phyloP scores from a whole-genome alignment of 2,113 vertebrate species.

The Alethe diademata region DNA sequence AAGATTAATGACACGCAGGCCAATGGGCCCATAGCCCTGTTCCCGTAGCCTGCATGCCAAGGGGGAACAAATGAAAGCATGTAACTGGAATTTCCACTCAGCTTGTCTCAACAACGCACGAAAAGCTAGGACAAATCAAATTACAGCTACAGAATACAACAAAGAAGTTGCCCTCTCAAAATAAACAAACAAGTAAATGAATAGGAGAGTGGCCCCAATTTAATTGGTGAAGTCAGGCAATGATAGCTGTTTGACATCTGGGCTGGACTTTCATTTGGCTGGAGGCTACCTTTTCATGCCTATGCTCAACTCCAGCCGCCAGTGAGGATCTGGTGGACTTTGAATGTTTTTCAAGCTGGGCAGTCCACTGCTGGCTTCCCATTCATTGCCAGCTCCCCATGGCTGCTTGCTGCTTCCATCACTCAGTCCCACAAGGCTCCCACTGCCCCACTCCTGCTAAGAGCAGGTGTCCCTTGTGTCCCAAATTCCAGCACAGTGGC shows the following conservation, averaged over 20 bases:
- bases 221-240: neutral
- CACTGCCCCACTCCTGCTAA: neutral
- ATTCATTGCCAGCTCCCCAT: rapidly evolving
- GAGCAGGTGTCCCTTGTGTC: neutral
- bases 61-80: constrained; percentile 53
- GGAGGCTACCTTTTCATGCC: neutral
- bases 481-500: neutral
- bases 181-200: constrained; percentile 29
- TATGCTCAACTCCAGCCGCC: neutral
- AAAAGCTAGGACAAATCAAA: constrained; percentile 42
- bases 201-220: neutral
- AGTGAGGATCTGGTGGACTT: neutral
- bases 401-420: neutral
- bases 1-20: constrained; percentile 48
- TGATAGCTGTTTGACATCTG: neutral
- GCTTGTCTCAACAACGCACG: constrained; percentile 40
- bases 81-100: constrained; percentile 65
- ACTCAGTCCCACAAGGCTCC: rapidly evolving
- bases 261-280: neutral
- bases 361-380: neutral
- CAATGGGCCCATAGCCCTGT: neutral
- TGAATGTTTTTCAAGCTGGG: neutral
- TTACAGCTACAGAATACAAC: neutral
- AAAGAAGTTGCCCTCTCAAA: constrained; percentile 17
- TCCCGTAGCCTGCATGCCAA: constrained; percentile 48